phyloP scores from a whole-genome alignment of 1,140 invertebrate species.

The Drosophila tropicalis region DNA sequence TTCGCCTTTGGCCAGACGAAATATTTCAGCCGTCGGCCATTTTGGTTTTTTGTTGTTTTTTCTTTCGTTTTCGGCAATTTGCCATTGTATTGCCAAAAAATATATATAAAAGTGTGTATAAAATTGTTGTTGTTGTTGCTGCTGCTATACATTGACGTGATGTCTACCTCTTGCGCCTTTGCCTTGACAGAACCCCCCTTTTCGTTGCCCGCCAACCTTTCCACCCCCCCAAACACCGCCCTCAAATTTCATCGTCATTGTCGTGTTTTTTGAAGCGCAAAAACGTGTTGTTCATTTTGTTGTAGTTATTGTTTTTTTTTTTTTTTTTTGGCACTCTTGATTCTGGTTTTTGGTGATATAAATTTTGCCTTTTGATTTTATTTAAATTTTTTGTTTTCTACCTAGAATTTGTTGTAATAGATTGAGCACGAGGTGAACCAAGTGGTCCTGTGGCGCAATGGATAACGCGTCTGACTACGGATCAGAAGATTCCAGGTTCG shows the following conservation, averaged over 20 bases:
- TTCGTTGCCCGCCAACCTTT: constrained; percentile 20
- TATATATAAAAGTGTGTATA: no score
- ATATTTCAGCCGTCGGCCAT: constrained; percentile 74
- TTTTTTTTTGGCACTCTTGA: constrained; percentile 17
- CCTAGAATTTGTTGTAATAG: constrained; percentile 9
- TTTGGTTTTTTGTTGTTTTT: constrained; percentile 60
- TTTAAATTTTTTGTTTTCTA: background rate
- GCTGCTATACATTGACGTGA: constrained; percentile 37
- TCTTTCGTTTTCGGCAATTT: constrained; percentile 53
- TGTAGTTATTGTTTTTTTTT: constrained; percentile 29
- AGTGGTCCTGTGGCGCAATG: constrained; percentile 54
- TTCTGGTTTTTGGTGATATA: constrained; percentile 19
- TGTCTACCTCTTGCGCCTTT: constrained; percentile 64
- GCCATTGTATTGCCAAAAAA: constrained; percentile 13
- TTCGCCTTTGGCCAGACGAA: constrained; percentile 47
- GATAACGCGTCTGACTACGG: constrained; percentile 88
- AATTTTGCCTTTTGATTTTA: constrained; percentile 41
- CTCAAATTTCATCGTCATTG: constrained; percentile 43
- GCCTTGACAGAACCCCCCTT: constrained; percentile 48
- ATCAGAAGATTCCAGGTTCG: constrained; percentile 90
- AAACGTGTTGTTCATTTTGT: constrained; percentile 65
- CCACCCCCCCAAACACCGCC: constrained; percentile 34
- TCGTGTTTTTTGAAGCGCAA: constrained; percentile 67
- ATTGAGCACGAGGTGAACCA: background rate
- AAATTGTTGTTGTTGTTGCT: constrained; percentile 26